A percentile compares a stretch with the other conserved stretches of the same genome.
phyloP scores from a whole-genome alignment of 2,797 vertebrate species.

The Cryptoblepharus egeriae region DNA sequence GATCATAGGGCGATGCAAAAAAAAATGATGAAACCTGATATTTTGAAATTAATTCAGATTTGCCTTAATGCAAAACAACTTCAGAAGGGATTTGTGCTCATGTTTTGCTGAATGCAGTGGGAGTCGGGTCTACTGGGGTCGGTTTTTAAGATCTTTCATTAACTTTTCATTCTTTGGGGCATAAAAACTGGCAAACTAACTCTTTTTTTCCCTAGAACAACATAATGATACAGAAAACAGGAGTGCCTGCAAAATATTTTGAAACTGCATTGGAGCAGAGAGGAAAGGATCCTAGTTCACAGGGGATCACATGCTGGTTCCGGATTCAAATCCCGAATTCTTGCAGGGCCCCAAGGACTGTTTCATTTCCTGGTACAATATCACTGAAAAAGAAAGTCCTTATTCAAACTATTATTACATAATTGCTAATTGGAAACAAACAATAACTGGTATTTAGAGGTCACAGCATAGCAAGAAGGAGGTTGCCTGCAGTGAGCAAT shows the following conservation, averaged over 20 bases:
- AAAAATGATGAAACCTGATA: neutral
- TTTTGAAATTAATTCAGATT: constrained; percentile 23
- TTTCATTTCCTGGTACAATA: neutral
- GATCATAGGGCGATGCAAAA: neutral
- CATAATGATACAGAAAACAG: neutral
- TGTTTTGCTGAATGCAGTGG: constrained; percentile 8
- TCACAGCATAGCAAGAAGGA: neutral
- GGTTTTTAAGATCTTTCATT: neutral
- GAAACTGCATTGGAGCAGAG: too few species aligned
- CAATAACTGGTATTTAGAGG: constrained; percentile 41
- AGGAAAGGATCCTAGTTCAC: too few species aligned
- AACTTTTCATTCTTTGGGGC: constrained; percentile 6
- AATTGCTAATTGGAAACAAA: constrained; percentile 39
- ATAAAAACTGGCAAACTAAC: neutral
- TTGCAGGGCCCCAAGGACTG: too few species aligned
- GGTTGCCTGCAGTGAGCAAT: neutral
- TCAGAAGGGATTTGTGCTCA: constrained; percentile 5
- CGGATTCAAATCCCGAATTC: too few species aligned
- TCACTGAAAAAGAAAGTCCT: neutral
- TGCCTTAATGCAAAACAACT: constrained; percentile 28
- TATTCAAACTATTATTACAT: constrained; percentile 8
- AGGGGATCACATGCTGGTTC: too few species aligned
- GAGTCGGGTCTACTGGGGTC: neutral
- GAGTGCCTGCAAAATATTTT: too few species aligned
- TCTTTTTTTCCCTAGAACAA: constrained; percentile 8